Evolutionary conservation across 1,140 invertebrate genomes (phyloP).

Genomic region (Brachionus paranguensis): DNA sequence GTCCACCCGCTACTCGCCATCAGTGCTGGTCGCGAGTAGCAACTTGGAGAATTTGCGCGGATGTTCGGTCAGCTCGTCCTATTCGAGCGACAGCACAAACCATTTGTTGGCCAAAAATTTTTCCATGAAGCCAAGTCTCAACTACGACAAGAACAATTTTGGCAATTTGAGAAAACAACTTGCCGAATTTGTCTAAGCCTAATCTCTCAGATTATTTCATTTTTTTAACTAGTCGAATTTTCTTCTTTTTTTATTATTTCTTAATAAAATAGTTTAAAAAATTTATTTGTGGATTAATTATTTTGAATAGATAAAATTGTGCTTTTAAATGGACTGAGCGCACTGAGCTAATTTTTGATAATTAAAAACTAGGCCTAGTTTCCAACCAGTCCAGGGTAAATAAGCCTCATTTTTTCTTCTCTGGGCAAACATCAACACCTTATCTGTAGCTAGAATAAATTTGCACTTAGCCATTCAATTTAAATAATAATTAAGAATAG

Average conservation of each 20-base stretch:
- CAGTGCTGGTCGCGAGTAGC: background rate
- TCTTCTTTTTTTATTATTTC: background rate
- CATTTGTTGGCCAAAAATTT: constrained; percentile 15
- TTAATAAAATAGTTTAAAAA: background rate
- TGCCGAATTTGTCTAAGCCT: background rate
- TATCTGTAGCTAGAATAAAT: constrained; percentile 8
- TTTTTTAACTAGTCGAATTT: background rate
- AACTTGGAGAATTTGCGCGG: background rate
- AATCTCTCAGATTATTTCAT: background rate
- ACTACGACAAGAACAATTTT: background rate
- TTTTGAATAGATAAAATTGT: background rate
- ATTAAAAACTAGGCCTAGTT: background rate
- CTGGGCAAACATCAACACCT: background rate
- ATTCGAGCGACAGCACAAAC: constrained; percentile 18
- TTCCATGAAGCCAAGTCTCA: background rate
- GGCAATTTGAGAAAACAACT: background rate
- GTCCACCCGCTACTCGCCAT: background rate
- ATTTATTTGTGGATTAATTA: background rate
- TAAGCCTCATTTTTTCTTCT: background rate
- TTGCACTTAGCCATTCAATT: background rate
- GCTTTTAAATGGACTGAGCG: background rate
- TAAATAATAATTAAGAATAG: constrained; percentile 11
- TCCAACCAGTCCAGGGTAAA: background rate
- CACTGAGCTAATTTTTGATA: background rate
- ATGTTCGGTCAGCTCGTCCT: background rate